phyloP scores from a whole-genome alignment of 2,113 vertebrate species.

The Prochilodus magdalenae region DNA sequence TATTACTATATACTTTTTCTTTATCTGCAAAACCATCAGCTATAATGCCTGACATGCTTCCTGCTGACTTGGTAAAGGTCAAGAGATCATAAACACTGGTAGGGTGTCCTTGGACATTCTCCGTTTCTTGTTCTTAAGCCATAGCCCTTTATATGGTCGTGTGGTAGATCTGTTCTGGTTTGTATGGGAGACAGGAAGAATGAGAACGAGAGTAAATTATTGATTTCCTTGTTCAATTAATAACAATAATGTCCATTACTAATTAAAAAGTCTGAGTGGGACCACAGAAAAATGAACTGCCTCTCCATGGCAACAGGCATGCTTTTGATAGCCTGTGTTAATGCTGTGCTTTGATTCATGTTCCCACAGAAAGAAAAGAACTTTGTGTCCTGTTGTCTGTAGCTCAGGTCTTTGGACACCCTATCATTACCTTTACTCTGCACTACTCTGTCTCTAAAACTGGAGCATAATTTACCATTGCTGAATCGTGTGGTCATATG shows the following conservation, averaged over 20 bases:
- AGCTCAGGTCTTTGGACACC: slow-evolving; percentile 66
- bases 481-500: slow-evolving; percentile 35
- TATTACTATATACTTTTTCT: slow-evolving; percentile 13
- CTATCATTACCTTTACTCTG: slow-evolving; percentile 72
- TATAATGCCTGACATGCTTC: slow-evolving; percentile 57
- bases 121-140: slow-evolving; percentile 6
- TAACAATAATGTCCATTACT: slow-evolving; percentile 52
- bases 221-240: slow-evolving; percentile 50
- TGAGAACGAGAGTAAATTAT: slow-evolving; percentile 43
- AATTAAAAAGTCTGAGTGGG: slow-evolving; percentile 60
- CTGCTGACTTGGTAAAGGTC: slow-evolving; percentile 50
- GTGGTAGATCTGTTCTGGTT: slow-evolving; percentile 12
- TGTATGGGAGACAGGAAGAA: slow-evolving; percentile 4
- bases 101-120: slow-evolving; percentile 68
- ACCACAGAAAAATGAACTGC: slow-evolving; percentile 55
- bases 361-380: slow-evolving; percentile 50
- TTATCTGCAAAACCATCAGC: slow-evolving; percentile 47
- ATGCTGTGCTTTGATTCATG: slow-evolving; percentile 57
- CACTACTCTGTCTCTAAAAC: slow-evolving; percentile 42
- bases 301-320: slow-evolving; percentile 61
- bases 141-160: not conserved
- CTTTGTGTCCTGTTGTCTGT: slow-evolving; percentile 45
- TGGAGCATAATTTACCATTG: slow-evolving; percentile 43
- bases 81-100: slow-evolving; percentile 55
- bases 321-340: slow-evolving; percentile 61